A percentile compares a stretch with the other conserved stretches of the same genome.
Evolutionary conservation across 2,113 vertebrate genomes (phyloP).

Genomic region (Plecotus auritus): DNA sequence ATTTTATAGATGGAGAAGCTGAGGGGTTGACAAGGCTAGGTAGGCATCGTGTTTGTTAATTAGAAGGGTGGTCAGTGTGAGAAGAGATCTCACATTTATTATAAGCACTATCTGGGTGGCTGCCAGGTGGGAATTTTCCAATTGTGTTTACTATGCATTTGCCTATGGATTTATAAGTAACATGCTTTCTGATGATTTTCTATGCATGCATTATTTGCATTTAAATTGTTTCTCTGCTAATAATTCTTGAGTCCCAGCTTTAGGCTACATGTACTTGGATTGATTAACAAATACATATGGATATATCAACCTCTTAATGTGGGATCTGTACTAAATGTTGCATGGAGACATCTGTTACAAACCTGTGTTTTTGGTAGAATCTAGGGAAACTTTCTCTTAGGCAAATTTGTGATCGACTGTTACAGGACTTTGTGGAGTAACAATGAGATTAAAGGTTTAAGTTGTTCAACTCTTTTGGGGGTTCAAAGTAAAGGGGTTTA

Average conservation of each 20-base stretch:
- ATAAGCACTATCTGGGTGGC: neutral
- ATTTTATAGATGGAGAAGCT: neutral
- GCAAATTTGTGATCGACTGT: neutral
- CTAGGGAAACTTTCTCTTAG: slow-evolving; percentile 37
- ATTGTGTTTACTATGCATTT: neutral
- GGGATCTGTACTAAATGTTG: slow-evolving; percentile 4
- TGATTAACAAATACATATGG: neutral
- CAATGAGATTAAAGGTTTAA: slow-evolving; percentile 7
- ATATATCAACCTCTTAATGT: neutral
- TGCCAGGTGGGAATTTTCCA: slow-evolving; percentile 15
- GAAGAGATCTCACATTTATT: neutral
- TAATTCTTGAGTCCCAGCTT: neutral
- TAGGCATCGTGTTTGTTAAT: neutral
- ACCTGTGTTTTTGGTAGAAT: slow-evolving; percentile 13
- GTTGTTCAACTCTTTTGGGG: neutral
- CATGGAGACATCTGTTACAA: slow-evolving; percentile 13
- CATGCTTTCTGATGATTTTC: neutral
- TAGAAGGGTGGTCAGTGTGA: neutral
- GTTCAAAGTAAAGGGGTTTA: neutral
- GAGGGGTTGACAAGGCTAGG: neutral
- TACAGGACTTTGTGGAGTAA: neutral
- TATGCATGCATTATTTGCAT: neutral
- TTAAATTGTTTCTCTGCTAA: neutral
- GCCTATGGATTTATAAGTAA: neutral
- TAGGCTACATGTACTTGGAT: neutral